Base-by-base conservation (phyloP, 2,888 invertebrate species). In the Chorisops tibialis region DNA sequence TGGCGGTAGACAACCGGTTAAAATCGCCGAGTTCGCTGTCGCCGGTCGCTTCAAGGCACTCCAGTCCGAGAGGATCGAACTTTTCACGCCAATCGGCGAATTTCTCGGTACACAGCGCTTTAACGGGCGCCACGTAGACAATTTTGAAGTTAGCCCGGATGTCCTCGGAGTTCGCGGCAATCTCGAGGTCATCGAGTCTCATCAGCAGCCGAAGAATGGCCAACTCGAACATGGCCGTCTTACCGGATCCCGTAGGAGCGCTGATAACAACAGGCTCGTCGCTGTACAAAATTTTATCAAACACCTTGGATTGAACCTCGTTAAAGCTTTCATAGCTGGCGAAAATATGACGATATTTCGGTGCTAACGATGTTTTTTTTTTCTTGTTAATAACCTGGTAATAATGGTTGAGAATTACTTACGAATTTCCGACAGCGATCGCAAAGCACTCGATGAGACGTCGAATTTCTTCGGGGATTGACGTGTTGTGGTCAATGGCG, bases 101-200 rank as follows among this genome's bases (percentile, higher is more conserved):
- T 63, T 87, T 79, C 76, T 92, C 91, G 39, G 85, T 82, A 69
- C 91, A 91, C 19, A 92, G 72, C 0, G 91, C 87, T 78, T 91
- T 92, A 59, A 90, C 84, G 0, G 91, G 91, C 1, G 90, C 89
- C 82, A 91, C 90, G 89, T 91, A 91, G 72, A 91, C 83, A 66
- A 89, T 85, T 81, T 88, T 89, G 69, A 82, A 83, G 68, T 82
- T 79, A 18, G 76, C 77, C 0, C 68, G 70, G 47, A 73, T 75
- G 2, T 76, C 71, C n/a, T 88, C 89, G 69, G 82, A 83, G 68
- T 82, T 79, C 16, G 76, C 77, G 0, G 68, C 70, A 47, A 73
- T 75, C 2, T 76, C 71, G 47, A 71, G 75, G 19, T 78, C 77
- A 67, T 82, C 81, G 41, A 81, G 70, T 39, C 81, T 78, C 76